Percentiles rank a stretch among this genome's conserved stretches.
These are phyloP conservation scores for Limnephilus auricula DNA, from an alignment of 2,888 invertebrate species.

Conservation along the genomic window DNA sequence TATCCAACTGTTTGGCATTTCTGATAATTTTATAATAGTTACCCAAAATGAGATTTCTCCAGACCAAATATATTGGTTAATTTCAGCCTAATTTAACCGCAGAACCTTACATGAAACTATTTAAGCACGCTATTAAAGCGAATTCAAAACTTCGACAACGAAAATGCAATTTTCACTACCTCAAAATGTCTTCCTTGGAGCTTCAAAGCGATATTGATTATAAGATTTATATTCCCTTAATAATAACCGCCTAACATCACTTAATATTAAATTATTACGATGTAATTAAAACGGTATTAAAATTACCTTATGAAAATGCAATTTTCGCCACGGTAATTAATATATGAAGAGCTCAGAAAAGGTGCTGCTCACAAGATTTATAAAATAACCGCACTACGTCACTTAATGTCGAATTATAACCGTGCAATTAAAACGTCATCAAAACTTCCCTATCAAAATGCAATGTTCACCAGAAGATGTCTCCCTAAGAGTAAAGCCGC, in stretches of 20 bases:
- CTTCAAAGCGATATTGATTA: no score
- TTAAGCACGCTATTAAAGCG: not conserved
- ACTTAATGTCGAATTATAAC: not conserved
- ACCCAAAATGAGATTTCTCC: not conserved
- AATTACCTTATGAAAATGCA: not conserved
- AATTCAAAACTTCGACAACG: not conserved
- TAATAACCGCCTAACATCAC: no score
- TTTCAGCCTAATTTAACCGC: not conserved
- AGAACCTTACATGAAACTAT: not conserved
- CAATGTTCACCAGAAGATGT: not conserved
- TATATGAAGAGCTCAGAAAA: not conserved
- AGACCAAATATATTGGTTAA: not conserved
- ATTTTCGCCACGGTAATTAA: not conserved
- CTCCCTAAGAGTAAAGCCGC: not conserved
- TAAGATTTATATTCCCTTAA: no score
- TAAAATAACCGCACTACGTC: not conserved
- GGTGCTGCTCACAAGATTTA: not conserved
- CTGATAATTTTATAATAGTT: not conserved
- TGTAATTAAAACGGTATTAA: no score
- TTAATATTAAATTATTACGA: no score
- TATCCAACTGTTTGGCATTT: no score
- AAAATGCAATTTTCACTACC: no score
- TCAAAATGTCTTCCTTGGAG: no score
- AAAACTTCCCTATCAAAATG: constrained; percentile 35
- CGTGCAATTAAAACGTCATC: not conserved